Evolutionary conservation across 2,888 invertebrate species (phyloP), one percentile per base, ranked within the genome.

Genomic region (Ophonus ardosiacus): DNA sequence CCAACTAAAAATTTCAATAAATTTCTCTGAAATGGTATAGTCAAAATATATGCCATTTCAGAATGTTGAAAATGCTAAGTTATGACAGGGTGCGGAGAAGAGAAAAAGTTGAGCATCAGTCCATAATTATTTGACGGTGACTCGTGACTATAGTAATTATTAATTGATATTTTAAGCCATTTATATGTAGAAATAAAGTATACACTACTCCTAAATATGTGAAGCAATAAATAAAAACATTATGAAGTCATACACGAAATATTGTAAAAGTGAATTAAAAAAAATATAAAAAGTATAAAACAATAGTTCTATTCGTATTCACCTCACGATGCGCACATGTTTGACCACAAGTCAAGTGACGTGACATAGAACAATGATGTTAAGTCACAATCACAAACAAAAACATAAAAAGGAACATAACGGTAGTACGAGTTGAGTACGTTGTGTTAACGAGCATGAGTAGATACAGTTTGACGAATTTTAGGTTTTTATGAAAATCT

Each of bases 401-500:
- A 68, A 68, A 68, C 38, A 68, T 68, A 31, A 68, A 68, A 68
- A 68, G 15, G 15, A 38, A 68, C 24, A 24, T 68, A 68, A 68
- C 68, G 68, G 68, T 63, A 63, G 18, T 31, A 68, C 31, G 17
- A 7, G 15, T 31, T 31, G 31, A 31, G 31, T 31, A 31, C 31
- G 24, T 63, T 38, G 31, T 31, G 21, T 68, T 68, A 31, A 68
- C 68, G 68, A 68, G 38, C 68, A 68, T 31, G 38, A n/a, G 38
- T 68, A 38, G 38, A 31, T 68, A 68, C 68, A 68, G 68, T 68
- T 68, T 68, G 31, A 68, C 68, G 24, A 68, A 68, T 68, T 68
- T 68, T 68, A 31, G 68, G 68, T 68, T 68, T 68, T 68, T 68
- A 68, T 68, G 63, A 63, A 63, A 63, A 63, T 63, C 63, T 63